Conservation (phyloP, 1,140 invertebrate genomes). For the Heliconius eleuchia region DNA sequence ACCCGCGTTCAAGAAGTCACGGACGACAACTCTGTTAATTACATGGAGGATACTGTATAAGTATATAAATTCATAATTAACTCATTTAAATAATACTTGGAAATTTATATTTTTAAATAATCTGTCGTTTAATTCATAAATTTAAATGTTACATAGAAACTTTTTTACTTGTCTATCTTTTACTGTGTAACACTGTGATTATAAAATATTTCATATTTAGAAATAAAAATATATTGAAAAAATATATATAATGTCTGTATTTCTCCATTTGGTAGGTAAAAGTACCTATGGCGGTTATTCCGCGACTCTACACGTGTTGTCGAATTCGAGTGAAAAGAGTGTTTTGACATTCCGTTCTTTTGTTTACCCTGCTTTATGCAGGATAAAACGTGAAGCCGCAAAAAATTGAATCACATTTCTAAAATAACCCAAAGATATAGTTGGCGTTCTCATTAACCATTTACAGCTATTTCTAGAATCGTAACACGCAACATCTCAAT, state of each 20-base stretch:
- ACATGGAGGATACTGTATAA: neutral
- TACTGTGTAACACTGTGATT: too few relatives aligned
- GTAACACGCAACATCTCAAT: constrained; percentile 36
- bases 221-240: too few relatives aligned
- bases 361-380: too few relatives aligned
- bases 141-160: neutral
- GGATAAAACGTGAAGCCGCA: neutral
- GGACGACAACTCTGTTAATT: neutral
- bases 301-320: too few relatives aligned
- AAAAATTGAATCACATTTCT: neutral
- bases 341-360: too few relatives aligned
- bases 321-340: too few relatives aligned
- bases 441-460: constrained; percentile 15
- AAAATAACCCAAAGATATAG: neutral
- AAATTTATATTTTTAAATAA: neutral
- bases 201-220: too few relatives aligned
- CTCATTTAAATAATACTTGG: neutral
- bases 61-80: neutral
- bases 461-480: constrained; percentile 33
- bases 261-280: too few relatives aligned
- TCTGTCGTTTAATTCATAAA: neutral
- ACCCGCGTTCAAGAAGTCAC: constrained; percentile 11
- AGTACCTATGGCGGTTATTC: too few relatives aligned
- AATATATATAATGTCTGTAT: too few relatives aligned
- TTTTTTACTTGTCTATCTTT: too few relatives aligned